phyloP scores from a whole-genome alignment of 2,113 vertebrate species.

The Eubucco bourcierii region DNA sequence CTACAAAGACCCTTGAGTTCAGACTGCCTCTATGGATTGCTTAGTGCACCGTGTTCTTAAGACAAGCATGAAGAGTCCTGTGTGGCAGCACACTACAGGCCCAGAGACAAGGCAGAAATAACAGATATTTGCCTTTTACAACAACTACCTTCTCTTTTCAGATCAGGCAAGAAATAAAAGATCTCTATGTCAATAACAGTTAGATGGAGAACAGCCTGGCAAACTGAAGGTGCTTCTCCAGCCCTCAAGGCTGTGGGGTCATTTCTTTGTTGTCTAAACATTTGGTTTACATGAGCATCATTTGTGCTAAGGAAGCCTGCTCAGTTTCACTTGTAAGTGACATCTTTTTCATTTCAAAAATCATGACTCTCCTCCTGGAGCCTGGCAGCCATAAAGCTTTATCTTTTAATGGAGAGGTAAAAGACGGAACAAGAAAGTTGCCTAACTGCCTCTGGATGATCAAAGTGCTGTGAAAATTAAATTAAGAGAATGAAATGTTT shows the following conservation, averaged over 20 bases:
- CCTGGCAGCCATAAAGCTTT: neutral
- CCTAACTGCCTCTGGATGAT: neutral
- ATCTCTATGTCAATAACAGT: neutral
- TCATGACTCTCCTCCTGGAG: neutral
- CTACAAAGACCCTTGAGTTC: neutral
- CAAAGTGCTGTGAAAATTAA: neutral
- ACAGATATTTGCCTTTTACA: neutral
- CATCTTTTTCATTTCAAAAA: neutral
- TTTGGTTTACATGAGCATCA: neutral
- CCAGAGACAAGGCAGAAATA: neutral
- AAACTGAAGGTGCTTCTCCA: neutral
- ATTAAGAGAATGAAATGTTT: conserved; percentile 36
- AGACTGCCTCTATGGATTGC: neutral
- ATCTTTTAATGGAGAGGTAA: neutral
- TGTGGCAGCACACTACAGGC: accelerated
- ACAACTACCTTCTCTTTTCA: neutral
- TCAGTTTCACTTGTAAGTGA: neutral
- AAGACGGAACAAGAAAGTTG: neutral
- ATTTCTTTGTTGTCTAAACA: neutral
- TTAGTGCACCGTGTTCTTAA: neutral
- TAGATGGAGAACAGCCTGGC: neutral
- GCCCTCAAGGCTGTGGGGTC: accelerated
- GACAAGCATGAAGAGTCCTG: neutral
- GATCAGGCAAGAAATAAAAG: neutral
- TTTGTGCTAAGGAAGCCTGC: neutral